Evolutionary conservation across 2,113 vertebrate species (phyloP), one percentile per base, ranked within the genome.

Genomic region (Blennius ocellaris): DNA sequence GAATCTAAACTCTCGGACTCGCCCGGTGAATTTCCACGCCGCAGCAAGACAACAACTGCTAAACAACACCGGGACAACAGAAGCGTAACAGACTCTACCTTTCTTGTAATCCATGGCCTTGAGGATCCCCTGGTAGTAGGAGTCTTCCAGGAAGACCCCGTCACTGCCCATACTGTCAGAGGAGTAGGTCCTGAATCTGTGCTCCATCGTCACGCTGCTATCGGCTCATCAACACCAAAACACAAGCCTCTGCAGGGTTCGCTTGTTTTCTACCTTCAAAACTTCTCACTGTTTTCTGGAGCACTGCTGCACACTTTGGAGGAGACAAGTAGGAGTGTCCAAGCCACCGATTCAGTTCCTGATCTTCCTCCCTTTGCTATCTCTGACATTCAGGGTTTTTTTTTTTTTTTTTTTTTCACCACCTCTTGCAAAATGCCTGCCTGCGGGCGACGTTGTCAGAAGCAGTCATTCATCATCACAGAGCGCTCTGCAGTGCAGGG

Each of bases 91-190:
- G 3, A 56, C 53, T 66, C 85, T 93, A 94, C 93, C 93, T 94
- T 94, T 94, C 73, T 82, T 92, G 87, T 56, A 17, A 7, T 90
- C 90, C 62, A 49, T 89, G 68, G 89, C 43, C 52, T 5, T 86
- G 36, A 94, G 91, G 74, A 76, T 67, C 30, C 85, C 87, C 59
- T 92, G 90, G 66, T 87, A 90, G 59, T 47, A 68, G 30, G 70
- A 40, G 7, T 93, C 92, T 15, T 94, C 91, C 38, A 86, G 38
- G 66, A 93, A 94, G 63, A 94, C 92, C 37, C 53, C 50, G 10
- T 93, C 93, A 69, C 92, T 93, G 5, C 88, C 65, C 67, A 82
- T 11, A 7, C 92, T 93, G 76, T 93, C 91, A 7, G 90, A 86
- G 3, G 93, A 93, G 71, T 80, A 86, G 37, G 65, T 78, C 38